Conservation (phyloP, 1,140 invertebrate genomes). For the Drosophila hydei region DNA sequence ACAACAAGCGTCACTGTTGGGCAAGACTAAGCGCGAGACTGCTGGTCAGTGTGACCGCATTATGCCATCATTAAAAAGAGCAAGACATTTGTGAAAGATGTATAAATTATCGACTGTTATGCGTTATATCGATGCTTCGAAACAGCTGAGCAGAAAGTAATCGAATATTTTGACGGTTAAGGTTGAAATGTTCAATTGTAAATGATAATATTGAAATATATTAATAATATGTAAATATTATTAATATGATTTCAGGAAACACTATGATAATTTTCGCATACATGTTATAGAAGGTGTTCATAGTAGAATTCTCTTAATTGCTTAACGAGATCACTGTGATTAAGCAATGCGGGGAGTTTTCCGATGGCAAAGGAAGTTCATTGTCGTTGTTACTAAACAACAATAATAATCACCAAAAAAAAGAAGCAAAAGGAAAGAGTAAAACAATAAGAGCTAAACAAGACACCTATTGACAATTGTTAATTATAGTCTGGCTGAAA, state of each 20-base stretch:
- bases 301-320: too few relatives aligned
- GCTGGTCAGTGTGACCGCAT: constrained; percentile 24
- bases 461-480: constrained; percentile 31
- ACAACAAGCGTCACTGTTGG: constrained; percentile 15
- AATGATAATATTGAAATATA: not conserved
- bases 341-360: not conserved
- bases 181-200: not conserved
- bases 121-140: not conserved
- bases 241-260: not conserved
- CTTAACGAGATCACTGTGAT: too few relatives aligned
- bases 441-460: not conserved
- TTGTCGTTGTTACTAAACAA: constrained; percentile 23
- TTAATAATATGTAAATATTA: not conserved
- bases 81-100: not conserved
- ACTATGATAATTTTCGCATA: too few relatives aligned
- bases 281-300: too few relatives aligned
- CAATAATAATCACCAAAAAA: constrained; percentile 14
- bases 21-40: constrained; percentile 43
- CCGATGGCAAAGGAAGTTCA: constrained; percentile 24
- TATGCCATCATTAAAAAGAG: not conserved
- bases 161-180: not conserved
- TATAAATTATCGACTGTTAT: constrained; percentile 2
- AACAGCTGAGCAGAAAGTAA: not conserved
- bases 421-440: not conserved
- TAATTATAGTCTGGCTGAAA: constrained; percentile 44